Base-by-base conservation (phyloP, 2,113 vertebrate species). In the Triplophysa tibetana region DNA sequence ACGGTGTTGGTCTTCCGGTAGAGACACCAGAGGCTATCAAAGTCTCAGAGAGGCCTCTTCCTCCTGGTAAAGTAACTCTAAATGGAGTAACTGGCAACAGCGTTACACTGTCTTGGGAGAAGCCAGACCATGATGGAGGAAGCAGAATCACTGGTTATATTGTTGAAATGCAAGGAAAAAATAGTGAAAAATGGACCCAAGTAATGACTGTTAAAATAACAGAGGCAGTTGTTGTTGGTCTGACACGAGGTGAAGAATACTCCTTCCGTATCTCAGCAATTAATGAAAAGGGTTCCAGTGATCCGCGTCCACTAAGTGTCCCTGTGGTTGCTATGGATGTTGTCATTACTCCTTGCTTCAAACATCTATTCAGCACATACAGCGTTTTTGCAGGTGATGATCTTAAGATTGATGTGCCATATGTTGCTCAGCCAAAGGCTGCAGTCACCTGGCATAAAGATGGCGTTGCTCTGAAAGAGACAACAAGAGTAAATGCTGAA, bases 151-250 rank as follows among this genome's bases (percentile, higher is more conserved):
- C 95, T 70, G 96, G 95, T 68, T 99, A 99, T 81, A 95, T 95
- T 86, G 95, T 99, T 74, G 97, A 99, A 88, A 99, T 99, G 98
- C 98, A 98, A 86, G 90, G 92, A 81, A 98, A 97, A 91, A 96
- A 93, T 78, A 98, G 96, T 91, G 97, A 99, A 68, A 97, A 94
- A 82, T 99, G 98, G 98, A 93, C 92, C 77, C 95, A 95, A 2
- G 97, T 96, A 74, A 93, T 95, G 89, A 94, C 94, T 16, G 96
- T 98, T 38, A 99, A 99, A 91, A 93, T 91, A 81, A 96, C 94
- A 4, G 94, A 93, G 88, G 95, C 95, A 81, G 90, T 93, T 33
- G 91, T 99, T 75, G 92, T 91, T 70, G 96, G 96, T 65, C 78
- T 99, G 83, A 98, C 93, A 81, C 95, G 96, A 86, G 98, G 98